phyloP scores from a whole-genome alignment of 1,140 invertebrate species.

The Cotesia chilonis region DNA sequence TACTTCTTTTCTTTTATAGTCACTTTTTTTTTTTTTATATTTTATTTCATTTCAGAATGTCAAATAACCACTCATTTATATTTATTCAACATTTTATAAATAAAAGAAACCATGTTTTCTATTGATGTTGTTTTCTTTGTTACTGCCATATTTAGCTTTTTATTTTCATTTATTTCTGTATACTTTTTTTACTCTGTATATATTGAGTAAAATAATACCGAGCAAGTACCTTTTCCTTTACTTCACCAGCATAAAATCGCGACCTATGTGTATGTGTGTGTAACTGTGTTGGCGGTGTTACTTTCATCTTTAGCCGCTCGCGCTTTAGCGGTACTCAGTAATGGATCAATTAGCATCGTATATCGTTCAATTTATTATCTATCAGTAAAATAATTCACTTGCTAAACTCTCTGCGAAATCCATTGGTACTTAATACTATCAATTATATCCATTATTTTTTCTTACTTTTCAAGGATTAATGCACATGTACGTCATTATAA shows the following conservation, averaged over 20 bases:
- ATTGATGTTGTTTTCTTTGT: too few species aligned
- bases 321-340: constrained; percentile 14
- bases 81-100: constrained; percentile 3
- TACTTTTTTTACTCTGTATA: too few species aligned
- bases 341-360: constrained; percentile 27
- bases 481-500: too few species aligned
- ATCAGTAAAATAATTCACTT: constrained; percentile 19
- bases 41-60: constrained; percentile 1
- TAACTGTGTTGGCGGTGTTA: neutral
- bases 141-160: too few species aligned
- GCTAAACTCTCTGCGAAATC: neutral
- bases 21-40: too few species aligned
- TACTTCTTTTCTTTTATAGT: too few species aligned
- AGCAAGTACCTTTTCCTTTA: too few species aligned
- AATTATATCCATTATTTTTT: neutral
- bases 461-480: too few species aligned
- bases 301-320: constrained; percentile 21
- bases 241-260: too few species aligned
- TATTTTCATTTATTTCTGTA: too few species aligned
- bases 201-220: too few species aligned
- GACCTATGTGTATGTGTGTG: neutral
- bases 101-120: too few species aligned
- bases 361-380: constrained; percentile 24
- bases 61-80: constrained; percentile 25
- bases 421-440: constrained; percentile 7